A percentile compares a stretch with the other conserved stretches of the same genome.
These are phyloP conservation scores for Vulpes ferrilata DNA, from an alignment of 2,113 vertebrate species.

Conservation along the genomic window DNA sequence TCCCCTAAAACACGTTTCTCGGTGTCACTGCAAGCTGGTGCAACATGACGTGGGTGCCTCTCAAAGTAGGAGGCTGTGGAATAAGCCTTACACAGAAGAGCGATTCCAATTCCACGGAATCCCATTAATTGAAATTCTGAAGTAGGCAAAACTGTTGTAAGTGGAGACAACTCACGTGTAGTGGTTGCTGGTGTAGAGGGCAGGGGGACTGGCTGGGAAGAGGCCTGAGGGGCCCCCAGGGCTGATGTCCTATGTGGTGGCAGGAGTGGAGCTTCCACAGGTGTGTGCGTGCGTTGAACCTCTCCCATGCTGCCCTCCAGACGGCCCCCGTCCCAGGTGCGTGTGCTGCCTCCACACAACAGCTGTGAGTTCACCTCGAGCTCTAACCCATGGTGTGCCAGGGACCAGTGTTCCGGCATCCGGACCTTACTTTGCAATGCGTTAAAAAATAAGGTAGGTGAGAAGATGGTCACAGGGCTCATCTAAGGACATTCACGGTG, in stretches of 20 bases:
- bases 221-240: background rate
- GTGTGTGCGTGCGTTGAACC: fast-evolving
- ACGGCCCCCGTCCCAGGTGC: background rate
- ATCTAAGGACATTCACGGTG: background rate
- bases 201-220: background rate
- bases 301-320: too few species aligned
- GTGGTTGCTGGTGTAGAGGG: too few species aligned
- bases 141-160: background rate
- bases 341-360: background rate
- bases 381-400: fast-evolving
- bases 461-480: fast-evolving
- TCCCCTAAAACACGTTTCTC: too few species aligned
- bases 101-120: fast-evolving
- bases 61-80: background rate
- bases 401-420: too few species aligned
- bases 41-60: too few species aligned
- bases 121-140: background rate
- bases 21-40: background rate
- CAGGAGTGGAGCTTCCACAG: fast-evolving
- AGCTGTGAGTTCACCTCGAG: background rate
- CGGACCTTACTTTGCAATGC: background rate
- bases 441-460: too few species aligned
- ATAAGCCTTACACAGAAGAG: background rate
- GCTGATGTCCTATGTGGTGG: background rate
- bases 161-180: fast-evolving